Percentiles rank a stretch among this genome's conserved stretches.
phyloP scores from a whole-genome alignment of 2,113 vertebrate genomes.

The Salvelinus alpinus region DNA sequence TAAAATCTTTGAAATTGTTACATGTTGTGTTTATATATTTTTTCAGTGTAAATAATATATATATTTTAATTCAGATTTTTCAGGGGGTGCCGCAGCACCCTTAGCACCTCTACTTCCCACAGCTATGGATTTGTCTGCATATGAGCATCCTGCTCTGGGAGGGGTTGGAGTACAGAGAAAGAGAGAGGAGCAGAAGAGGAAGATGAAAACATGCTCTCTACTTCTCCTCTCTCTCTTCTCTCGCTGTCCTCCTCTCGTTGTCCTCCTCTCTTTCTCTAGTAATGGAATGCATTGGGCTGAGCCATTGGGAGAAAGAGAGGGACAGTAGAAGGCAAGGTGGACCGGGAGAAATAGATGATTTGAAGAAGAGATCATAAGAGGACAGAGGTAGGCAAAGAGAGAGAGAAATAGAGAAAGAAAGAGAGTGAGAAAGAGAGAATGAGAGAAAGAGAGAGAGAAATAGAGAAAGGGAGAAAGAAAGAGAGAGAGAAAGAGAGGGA shows the following conservation, averaged over 20 bases:
- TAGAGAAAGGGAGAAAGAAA: background rate
- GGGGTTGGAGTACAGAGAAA: constrained; percentile 18
- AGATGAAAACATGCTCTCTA: constrained; percentile 2
- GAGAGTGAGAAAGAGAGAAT: constrained; percentile 1
- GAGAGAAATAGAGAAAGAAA: constrained; percentile 13
- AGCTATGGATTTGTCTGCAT: constrained; percentile 60
- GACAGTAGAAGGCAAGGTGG: too few relatives aligned
- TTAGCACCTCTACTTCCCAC: constrained; percentile 23
- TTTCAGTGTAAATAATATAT: too few relatives aligned
- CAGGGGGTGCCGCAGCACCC: too few relatives aligned
- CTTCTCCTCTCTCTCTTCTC: constrained; percentile 21
- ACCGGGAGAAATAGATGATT: constrained; percentile 16
- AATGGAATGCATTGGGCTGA: constrained; percentile 59
- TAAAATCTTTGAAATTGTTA: too few relatives aligned
- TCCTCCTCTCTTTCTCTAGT: constrained; percentile 38
- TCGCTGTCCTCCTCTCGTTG: background rate
- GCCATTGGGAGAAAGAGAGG: constrained; percentile 34
- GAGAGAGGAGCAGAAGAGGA: constrained; percentile 3
- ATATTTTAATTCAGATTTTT: too few relatives aligned
- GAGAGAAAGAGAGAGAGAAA: background rate
- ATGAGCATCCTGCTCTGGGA: constrained; percentile 40
- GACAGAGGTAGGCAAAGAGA: background rate
- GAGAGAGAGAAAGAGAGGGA: background rate
- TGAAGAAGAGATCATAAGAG: constrained; percentile 6
- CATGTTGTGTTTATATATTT: too few relatives aligned